Conservation (phyloP, 2,888 invertebrate genomes). For the Andricus curvator region DNA sequence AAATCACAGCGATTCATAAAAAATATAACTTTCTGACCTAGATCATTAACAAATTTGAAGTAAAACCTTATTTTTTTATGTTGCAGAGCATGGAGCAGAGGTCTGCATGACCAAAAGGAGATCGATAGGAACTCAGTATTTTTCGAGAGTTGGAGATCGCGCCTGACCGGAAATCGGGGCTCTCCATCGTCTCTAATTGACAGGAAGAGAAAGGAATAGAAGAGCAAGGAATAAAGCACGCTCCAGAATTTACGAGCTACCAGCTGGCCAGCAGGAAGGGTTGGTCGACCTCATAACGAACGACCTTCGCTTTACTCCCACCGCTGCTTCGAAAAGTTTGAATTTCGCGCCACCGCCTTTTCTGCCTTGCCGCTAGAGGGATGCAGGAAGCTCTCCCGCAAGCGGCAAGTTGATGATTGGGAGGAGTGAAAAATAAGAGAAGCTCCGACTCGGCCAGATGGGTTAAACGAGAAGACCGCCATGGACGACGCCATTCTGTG, state of each 20-base stretch:
- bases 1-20: not conserved
- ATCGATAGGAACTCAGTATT: conserved; percentile 42
- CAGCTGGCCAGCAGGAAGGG: conserved; percentile 41
- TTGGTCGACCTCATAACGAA: conserved; percentile 56
- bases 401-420: not conserved
- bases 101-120: not conserved
- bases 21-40: not conserved
- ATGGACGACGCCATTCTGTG: conserved; percentile 60
- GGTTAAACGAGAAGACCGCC: conserved; percentile 60
- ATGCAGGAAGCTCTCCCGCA: not conserved
- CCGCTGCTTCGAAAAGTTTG: conserved; percentile 41
- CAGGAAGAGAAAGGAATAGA: conserved; percentile 54
- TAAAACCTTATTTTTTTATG: conserved; percentile 45
- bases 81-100: conserved; percentile 53
- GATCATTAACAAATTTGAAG: not conserved
- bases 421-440: not conserved
- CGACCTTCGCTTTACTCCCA: conserved; percentile 57
- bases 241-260: conserved; percentile 65
- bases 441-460: conserved; percentile 54
- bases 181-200: conserved; percentile 71
- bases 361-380: not conserved
- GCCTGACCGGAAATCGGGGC: conserved; percentile 57
- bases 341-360: conserved; percentile 11
- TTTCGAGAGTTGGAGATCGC: conserved; percentile 61
- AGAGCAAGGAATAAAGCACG: conserved; percentile 33